These are phyloP conservation scores for Caradrina clavipalpis DNA, from an alignment of 2,888 invertebrate species.

Conservation along the genomic window DNA sequence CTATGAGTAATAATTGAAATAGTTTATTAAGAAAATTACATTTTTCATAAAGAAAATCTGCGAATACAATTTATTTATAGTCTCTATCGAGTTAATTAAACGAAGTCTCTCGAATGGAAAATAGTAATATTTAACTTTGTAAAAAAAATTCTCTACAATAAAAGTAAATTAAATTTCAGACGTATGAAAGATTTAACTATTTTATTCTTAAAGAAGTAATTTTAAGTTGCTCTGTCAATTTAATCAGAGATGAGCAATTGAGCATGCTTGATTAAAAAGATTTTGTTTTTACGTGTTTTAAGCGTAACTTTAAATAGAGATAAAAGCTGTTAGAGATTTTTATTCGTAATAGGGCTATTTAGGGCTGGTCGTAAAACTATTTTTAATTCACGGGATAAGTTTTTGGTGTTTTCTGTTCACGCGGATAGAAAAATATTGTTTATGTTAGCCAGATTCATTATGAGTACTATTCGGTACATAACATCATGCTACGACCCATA, in stretches of 20 bases:
- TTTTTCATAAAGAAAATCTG: slow-evolving; percentile 20
- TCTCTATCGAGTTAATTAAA: slow-evolving; percentile 45
- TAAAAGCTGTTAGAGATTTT: no score
- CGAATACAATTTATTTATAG: slow-evolving; percentile 19
- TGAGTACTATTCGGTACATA: no score
- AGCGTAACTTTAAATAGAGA: neutral
- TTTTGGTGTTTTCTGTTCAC: no score
- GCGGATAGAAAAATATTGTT: no score
- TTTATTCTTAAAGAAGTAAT: slow-evolving; percentile 11
- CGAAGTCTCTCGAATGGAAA: slow-evolving; percentile 32
- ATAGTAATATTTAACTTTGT: slow-evolving; percentile 26
- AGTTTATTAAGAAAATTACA: slow-evolving; percentile 14
- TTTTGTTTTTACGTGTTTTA: slow-evolving; percentile 6
- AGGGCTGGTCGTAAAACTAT: no score
- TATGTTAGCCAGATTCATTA: no score
- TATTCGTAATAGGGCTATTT: no score
- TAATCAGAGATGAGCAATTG: slow-evolving; percentile 9
- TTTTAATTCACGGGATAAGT: no score
- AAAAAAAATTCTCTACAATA: slow-evolving; percentile 12
- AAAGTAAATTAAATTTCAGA: slow-evolving; percentile 17
- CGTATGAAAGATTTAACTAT: slow-evolving; percentile 7
- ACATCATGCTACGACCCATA: no score
- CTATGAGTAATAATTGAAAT: slow-evolving; percentile 11
- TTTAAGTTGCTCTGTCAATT: slow-evolving; percentile 26
- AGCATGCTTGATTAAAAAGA: slow-evolving; percentile 10